Evolutionary conservation across 2,888 invertebrate species (phyloP), one percentile per base, ranked within the genome.

Genomic region (Polydrusus cervinus): DNA sequence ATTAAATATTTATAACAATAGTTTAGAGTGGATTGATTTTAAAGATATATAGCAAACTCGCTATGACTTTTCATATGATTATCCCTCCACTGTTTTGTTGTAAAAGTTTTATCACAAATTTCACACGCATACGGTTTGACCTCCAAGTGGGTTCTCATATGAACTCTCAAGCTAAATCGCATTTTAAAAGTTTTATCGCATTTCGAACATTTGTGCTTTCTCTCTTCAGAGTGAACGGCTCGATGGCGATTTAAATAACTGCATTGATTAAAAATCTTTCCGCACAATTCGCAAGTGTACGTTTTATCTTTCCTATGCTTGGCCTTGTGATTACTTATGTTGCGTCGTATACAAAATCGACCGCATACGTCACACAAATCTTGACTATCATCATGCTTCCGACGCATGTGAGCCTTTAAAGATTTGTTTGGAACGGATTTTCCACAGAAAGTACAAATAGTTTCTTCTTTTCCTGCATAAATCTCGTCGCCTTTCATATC

Each of bases 251-350:
- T 3, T 6, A 45, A 14, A 1, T 3, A 2, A 2, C 45, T 45
- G 2, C 14, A n/a, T 14, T 79, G 75, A 61, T 80, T 81, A 64
- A 89, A 89, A 1, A 87, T 83, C 75, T 89, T 89, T 72, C 82
- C 84, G 78, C 89, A 89, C 70, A 85, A 87, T 68, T 81, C 82
- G 72, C 89, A 89, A n/a, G 88, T 87, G 66, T 84, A 84, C n/a
- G 88, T 87, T 74, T 87, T 89, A 0, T 85, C 86, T 0, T 87
- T 86, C 64, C 85, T 87, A 62, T 89, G 89, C 16, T 74, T 78
- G 14, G 77, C 55, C 71, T 74, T 70, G 40, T 81, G 81, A 9
- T 78, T 69, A 14, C 64, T 66, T 9, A 81, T 60, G 62, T 78
- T 79, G 45, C 78, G 79, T 18, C 47, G 53, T 11, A 68, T 8